These are phyloP conservation scores for Natrix natrix DNA, from an alignment of 2,797 vertebrate species.

Conservation along the genomic window DNA sequence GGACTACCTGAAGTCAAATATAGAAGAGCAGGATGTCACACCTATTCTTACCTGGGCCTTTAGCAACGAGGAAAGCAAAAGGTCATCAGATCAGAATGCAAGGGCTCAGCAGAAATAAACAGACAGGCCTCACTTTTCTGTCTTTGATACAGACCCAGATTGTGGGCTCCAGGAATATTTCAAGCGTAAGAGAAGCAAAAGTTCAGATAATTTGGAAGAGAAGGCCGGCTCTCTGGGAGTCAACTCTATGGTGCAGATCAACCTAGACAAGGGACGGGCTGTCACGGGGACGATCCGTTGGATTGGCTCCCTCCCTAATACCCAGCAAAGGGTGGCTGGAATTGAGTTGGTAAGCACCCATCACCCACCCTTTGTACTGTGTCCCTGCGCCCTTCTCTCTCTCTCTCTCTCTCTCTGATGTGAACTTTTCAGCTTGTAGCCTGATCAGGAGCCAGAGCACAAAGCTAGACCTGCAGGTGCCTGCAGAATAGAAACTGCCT, in stretches of 20 bases:
- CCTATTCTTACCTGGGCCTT: background rate
- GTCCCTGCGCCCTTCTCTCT: background rate
- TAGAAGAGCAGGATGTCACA: background rate
- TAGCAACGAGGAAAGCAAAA: background rate
- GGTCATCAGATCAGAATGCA: background rate
- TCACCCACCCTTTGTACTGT: background rate
- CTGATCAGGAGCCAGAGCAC: no score
- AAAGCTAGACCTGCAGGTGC: no score
- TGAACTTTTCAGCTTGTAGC: background rate
- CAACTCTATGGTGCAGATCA: slow-evolving; percentile 80
- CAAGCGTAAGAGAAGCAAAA: slow-evolving; percentile 46
- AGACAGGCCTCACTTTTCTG: slow-evolving; percentile 34
- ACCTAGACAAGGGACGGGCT: slow-evolving; percentile 53
- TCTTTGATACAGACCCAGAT: rapidly evolving
- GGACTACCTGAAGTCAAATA: background rate
- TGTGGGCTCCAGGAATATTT: background rate
- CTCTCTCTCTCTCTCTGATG: background rate
- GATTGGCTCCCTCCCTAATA: slow-evolving; percentile 73
- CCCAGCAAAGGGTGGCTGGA: slow-evolving; percentile 70
- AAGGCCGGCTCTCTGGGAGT: slow-evolving; percentile 56
- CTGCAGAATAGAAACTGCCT: background rate
- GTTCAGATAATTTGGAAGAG: background rate
- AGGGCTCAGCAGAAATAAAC: background rate
- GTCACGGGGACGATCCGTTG: slow-evolving; percentile 82
- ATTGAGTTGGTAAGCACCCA: slow-evolving; percentile 80